Base-by-base conservation (phyloP, 2,113 vertebrate species). In the Plectropomus leopardus region DNA sequence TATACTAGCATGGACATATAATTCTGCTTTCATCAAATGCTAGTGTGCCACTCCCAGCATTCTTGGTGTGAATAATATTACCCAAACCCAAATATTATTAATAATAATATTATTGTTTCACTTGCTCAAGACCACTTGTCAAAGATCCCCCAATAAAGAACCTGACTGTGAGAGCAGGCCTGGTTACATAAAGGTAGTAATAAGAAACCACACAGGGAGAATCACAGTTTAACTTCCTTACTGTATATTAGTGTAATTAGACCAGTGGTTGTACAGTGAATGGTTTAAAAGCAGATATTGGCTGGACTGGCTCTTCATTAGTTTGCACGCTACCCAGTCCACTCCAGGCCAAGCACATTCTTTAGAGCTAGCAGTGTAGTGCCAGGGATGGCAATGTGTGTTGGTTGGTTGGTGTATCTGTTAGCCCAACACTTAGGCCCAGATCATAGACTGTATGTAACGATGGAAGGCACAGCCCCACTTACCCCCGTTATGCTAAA, bases 191-290 rank as follows among this genome's bases (percentile, higher is more conserved):
- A 87, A 60, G 23, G 65, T 34, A 21, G 44, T 86, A 88, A 90
- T 82, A 44, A 60, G 78, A 10, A 63, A 44, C 80, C 42, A 51
- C 47, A 34, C 28, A 54, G 63, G 63, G 15, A 59, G 19, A 86
- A 88, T 91, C 74, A 83, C 40, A 51, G 55, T 16, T 70, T 80
- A 76, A 87, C 55, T 77, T 45, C 64, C 40, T 82, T 50, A 75
- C 23, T 53, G 75, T 51, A 48, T 30, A 75, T 70, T 51, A 67
- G 47, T 65, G 70, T 40, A 70, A 87, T 80, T 64, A 54, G 66
- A 69, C 42, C 69, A 63, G 32, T 26, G 24, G 24, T 54, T 47
- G 13, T 77, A 58, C 26, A 75, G 70, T 19, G 36, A 30, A 40
- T 23, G 34, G 17, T 58, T 69, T 10, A 4, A 21, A 34, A 61